phyloP scores from a whole-genome alignment of 2,797 vertebrate species.

The Cetoscarus ocellatus region DNA sequence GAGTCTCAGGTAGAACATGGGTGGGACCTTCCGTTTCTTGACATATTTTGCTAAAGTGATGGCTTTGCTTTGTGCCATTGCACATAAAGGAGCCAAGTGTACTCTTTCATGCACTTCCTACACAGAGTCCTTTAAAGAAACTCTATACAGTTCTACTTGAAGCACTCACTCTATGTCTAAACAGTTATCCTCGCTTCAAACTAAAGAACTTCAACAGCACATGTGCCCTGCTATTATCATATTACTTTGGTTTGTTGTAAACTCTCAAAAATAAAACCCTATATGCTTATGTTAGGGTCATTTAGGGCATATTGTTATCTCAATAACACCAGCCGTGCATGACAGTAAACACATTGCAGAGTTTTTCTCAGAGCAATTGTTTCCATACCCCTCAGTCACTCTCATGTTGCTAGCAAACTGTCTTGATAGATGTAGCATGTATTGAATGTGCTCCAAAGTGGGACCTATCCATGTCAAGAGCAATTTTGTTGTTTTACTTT shows the following conservation, averaged over 20 bases:
- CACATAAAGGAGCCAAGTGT: slow-evolving; percentile 78
- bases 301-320: slow-evolving; percentile 35
- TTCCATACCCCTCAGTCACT: slow-evolving; percentile 43
- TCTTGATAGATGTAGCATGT: slow-evolving; percentile 55
- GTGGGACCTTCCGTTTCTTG: slow-evolving; percentile 86
- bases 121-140: slow-evolving; percentile 71
- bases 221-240: slow-evolving; percentile 48
- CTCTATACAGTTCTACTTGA: slow-evolving; percentile 67
- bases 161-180: slow-evolving; percentile 47
- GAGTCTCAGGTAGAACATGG: slow-evolving; percentile 83
- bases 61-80: slow-evolving; percentile 82
- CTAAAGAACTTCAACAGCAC: slow-evolving; percentile 49
- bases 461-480: slow-evolving; percentile 58
- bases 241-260: slow-evolving; percentile 53
- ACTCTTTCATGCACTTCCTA: slow-evolving; percentile 79
- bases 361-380: slow-evolving; percentile 46
- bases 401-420: slow-evolving; percentile 32
- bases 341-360: slow-evolving; percentile 37
- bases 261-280: slow-evolving; percentile 29
- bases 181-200: slow-evolving; percentile 44
- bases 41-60: slow-evolving; percentile 81
- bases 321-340: slow-evolving; percentile 17
- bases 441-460: slow-evolving; percentile 50
- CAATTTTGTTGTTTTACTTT: slow-evolving; percentile 52
- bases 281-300: slow-evolving; percentile 26